Base-by-base conservation (phyloP, 2,888 invertebrate species). In the Galeopsomyia nigrocyanea region DNA sequence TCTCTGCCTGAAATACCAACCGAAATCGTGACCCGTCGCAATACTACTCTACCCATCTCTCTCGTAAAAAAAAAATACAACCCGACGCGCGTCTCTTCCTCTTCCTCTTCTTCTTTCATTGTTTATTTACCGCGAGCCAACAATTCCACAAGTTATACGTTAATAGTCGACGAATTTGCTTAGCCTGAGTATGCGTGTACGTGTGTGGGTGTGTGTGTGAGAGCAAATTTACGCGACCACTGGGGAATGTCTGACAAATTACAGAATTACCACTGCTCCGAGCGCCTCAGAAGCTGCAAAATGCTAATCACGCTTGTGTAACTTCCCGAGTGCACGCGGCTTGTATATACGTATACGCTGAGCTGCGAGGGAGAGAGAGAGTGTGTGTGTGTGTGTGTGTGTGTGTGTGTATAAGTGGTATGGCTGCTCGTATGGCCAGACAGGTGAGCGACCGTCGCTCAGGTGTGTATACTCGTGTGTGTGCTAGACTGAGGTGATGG, bases 391-490 rank as follows among this genome's bases (percentile, higher is more conserved):
- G 62, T 22, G 60, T 58, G 58, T 63, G 68, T 64, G 73, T 64
- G 62, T 66, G 14, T 70, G 57, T 65, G 62, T 73, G 58, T 65
- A 60, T 73, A 81, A 82, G 82, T 82, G 77, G 77, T 80, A 78
- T 68, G 78, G 77, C 73, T 71, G 73, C 74, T 75, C 71, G 76
- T 80, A 76, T 66, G 75, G 77, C 74, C 80, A 80, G 80, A 77
- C 82, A 80, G 80, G 77, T 79, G 76, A 62, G 67, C 53, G 19
- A n/a, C 19, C 26, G 26, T 19, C 19, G 39, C 31, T 26, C 16
- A 17, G 51, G 21, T 21, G 21, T 10, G 39, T 13, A 39, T 39
- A 13, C 39, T 26, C 26, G 21, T 39, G n/a, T 13, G 39, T 7
- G 7, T 31, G 39, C 39, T n/a, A 39, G 39, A 39, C 13, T 39